These are phyloP conservation scores for Drosophila pandora DNA, from an alignment of 1,140 invertebrate genomes.

Conservation along the genomic window DNA sequence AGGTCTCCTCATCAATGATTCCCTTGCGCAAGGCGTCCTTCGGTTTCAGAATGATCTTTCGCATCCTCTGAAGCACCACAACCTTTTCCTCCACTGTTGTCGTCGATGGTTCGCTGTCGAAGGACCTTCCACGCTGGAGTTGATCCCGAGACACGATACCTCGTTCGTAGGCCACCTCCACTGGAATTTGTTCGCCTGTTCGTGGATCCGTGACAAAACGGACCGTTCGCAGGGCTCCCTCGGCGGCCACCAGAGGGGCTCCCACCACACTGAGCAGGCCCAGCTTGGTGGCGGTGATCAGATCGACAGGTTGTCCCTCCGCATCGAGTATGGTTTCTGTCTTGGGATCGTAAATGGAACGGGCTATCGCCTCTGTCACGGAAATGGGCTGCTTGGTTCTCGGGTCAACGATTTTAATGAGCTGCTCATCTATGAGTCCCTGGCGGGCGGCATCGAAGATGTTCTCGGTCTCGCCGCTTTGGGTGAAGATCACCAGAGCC, in stretches of 20 bases:
- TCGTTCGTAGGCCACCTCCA: constrained; percentile 91
- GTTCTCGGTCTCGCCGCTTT: constrained; percentile 88
- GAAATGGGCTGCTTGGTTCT: constrained; percentile 88
- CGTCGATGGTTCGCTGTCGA: constrained; percentile 87
- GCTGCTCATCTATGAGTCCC: constrained; percentile 87
- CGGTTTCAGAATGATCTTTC: constrained; percentile 89
- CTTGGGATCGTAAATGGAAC: constrained; percentile 89
- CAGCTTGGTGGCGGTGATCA: constrained; percentile 91
- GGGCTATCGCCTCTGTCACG: constrained; percentile 90
- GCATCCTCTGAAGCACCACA: constrained; percentile 90
- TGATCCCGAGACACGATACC: constrained; percentile 87
- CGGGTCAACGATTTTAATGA: constrained; percentile 92
- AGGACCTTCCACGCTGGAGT: constrained; percentile 85
- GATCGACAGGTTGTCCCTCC: constrained; percentile 87
- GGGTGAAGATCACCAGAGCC: constrained; percentile 89
- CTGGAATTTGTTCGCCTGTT: constrained; percentile 89
- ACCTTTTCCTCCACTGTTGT: constrained; percentile 86
- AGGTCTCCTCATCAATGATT: constrained; percentile 90
- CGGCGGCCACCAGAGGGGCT: constrained; percentile 88
- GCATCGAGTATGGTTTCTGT: constrained; percentile 89
- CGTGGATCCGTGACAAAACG: constrained; percentile 90
- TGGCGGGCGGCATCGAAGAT: constrained; percentile 89
- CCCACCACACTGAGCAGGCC: constrained; percentile 89
- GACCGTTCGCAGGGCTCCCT: constrained; percentile 84
- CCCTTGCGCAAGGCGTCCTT: constrained; percentile 89